Conservation (phyloP, 2,113 vertebrate species). For the Neolamprologus ventralis region DNA sequence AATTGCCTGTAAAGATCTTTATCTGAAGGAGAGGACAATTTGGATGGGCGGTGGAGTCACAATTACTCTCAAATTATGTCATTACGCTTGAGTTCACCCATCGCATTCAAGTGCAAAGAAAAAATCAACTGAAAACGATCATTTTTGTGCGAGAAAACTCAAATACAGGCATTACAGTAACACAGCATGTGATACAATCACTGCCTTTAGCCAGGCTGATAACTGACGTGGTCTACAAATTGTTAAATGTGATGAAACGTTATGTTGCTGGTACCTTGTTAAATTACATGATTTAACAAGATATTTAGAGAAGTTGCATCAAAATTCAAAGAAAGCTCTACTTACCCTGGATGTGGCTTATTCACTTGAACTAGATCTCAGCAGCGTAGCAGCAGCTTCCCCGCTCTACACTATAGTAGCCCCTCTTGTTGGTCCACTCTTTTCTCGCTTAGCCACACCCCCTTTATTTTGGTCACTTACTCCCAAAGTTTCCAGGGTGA, state of each 20-base stretch:
- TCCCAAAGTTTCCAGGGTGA: constrained; percentile 51
- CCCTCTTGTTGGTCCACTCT: constrained; percentile 43
- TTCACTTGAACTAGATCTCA: constrained; percentile 3
- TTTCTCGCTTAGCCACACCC: constrained; percentile 22
- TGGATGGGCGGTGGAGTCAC: constrained; percentile 3
- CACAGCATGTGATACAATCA: neutral
- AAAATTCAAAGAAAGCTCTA: neutral
- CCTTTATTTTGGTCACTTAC: constrained; percentile 28
- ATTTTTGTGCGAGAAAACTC: neutral
- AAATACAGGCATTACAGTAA: neutral
- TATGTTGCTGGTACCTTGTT: neutral
- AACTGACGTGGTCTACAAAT: neutral
- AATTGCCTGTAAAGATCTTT: constrained; percentile 35
- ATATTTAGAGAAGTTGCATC: neutral
- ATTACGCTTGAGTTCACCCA: constrained; percentile 22
- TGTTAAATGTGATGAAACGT: neutral
- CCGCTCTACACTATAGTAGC: neutral
- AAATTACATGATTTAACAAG: neutral
- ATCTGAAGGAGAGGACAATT: constrained; percentile 35
- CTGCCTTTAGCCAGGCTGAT: neutral
- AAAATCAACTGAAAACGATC: neutral
- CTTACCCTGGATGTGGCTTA: constrained; percentile 13
- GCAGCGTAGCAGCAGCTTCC: neutral
- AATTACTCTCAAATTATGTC: constrained; percentile 39
- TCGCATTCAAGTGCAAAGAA: neutral